Evolutionary conservation across 2,113 vertebrate genomes (phyloP), one percentile per base, ranked within the genome.

Genomic region (Drymodes brunneopygia): DNA sequence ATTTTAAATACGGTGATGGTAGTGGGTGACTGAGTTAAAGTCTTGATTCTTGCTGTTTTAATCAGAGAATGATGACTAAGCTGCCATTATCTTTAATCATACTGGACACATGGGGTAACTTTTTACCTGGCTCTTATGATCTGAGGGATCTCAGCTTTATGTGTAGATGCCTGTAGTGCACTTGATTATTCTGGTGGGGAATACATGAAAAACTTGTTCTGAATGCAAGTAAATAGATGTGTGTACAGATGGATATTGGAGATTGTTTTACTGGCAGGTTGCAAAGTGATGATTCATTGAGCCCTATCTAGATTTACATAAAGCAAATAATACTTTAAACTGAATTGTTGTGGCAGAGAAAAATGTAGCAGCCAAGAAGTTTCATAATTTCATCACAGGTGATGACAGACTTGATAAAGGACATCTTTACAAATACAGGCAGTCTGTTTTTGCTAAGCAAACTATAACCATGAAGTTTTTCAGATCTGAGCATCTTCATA

Each of bases 241-340:
- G 71, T 89, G n/a, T 92, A 74, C 92, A 74, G 60, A 87, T 7
- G 72, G 92, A 69, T 94, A 81, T 45, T 92, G 64, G 88, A 86
- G 84, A 81, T 65, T 80, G 82, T 80, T 91, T 86, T 67, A 89
- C 61, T 95, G 83, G 81, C 70, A 96, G 40, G 62, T 73, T 90
- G 83, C 60, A 86, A 88, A 93, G 79, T 88, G 90, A 96, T 91
- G 92, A 94, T 96, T 94, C 88, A 91, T 86, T 92, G 94, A 94
- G 81, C 65, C 28, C 50, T 29, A 35, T 70, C 61, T 91, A 28
- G 53, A 79, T 90, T 91, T 95, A 45, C 85, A 92, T 72, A 82
- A 78, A 81, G 65, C 62, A 92, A 86, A 91, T 80, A 80, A 75
- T 69, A 62, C 33, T 94, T 81, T 73, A 42, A 62, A 81, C 18